These are phyloP conservation scores for Empis stercorea DNA, from an alignment of 2,888 invertebrate species.

Conservation along the genomic window DNA sequence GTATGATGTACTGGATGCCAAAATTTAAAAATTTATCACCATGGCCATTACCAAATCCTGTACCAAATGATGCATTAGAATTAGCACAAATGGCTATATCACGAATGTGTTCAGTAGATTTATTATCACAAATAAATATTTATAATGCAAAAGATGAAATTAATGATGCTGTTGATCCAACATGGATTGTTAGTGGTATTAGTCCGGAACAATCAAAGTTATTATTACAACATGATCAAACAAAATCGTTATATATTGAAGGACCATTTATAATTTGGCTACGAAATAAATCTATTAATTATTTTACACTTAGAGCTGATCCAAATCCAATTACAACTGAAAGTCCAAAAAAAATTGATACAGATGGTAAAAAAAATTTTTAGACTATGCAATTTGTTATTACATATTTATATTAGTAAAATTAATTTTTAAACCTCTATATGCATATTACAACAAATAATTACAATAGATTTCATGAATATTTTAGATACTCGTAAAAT, in stretches of 20 bases:
- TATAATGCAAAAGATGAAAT: slow-evolving; percentile 58
- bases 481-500: slow-evolving; percentile 56
- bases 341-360: slow-evolving; percentile 25
- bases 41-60: slow-evolving; percentile 63
- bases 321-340: slow-evolving; percentile 40
- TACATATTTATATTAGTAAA: too few relatives aligned
- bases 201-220: slow-evolving; percentile 62
- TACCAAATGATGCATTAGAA: slow-evolving; percentile 65
- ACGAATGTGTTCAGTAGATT: slow-evolving; percentile 73
- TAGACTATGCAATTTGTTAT: too few relatives aligned
- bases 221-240: slow-evolving; percentile 46
- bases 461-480: neutral
- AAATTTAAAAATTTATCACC: slow-evolving; percentile 86
- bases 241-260: slow-evolving; percentile 64
- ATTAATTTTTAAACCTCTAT: too few relatives aligned
- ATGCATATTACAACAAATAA: too few relatives aligned
- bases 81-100: slow-evolving; percentile 71
- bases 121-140: slow-evolving; percentile 49
- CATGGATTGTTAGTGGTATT: slow-evolving; percentile 86
- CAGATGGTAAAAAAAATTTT: slow-evolving; percentile 44
- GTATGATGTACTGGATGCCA: slow-evolving; percentile 85
- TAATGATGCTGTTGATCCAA: slow-evolving; percentile 66
- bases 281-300: slow-evolving; percentile 58
- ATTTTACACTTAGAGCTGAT: slow-evolving; percentile 69
- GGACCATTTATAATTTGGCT: slow-evolving; percentile 76